Percentiles rank a stretch among this genome's conserved stretches.
Evolutionary conservation across 2,888 invertebrate genomes (phyloP).

Genomic region (Papilio demoleus): DNA sequence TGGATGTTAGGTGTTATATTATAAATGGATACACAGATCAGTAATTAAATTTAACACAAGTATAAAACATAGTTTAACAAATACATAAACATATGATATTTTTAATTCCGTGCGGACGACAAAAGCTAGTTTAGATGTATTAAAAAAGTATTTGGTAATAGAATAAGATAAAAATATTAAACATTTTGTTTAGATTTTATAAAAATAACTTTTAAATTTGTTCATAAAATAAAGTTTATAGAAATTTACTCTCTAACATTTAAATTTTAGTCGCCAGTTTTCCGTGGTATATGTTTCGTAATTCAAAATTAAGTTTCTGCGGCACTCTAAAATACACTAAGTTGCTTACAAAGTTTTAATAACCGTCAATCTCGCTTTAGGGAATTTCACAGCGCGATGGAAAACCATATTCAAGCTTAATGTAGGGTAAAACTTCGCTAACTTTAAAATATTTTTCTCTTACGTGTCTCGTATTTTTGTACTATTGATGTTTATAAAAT

Average conservation of each 20-base stretch:
- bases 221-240: not conserved
- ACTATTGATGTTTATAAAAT: not conserved
- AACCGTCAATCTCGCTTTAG: conserved; percentile 28
- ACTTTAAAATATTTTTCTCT: not conserved
- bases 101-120: not conserved
- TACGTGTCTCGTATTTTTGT: not conserved
- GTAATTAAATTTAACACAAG: no score
- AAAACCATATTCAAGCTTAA: conserved; percentile 22
- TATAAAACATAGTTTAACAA: no score
- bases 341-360: conserved; percentile 26
- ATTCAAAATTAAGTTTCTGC: conserved; percentile 11
- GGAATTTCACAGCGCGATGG: conserved; percentile 17
- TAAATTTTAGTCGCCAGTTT: not conserved
- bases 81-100: no score
- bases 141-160: no score
- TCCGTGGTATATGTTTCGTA: conserved; percentile 3
- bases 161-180: no score
- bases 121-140: no score
- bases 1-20: no score
- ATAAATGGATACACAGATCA: no score
- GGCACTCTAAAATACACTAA: conserved; percentile 24
- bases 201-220: no score
- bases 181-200: no score
- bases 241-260: not conserved
- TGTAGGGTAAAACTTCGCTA: conserved; percentile 2